phyloP scores from a whole-genome alignment of 2,113 vertebrate genomes.

The Carettochelys insculpta region DNA sequence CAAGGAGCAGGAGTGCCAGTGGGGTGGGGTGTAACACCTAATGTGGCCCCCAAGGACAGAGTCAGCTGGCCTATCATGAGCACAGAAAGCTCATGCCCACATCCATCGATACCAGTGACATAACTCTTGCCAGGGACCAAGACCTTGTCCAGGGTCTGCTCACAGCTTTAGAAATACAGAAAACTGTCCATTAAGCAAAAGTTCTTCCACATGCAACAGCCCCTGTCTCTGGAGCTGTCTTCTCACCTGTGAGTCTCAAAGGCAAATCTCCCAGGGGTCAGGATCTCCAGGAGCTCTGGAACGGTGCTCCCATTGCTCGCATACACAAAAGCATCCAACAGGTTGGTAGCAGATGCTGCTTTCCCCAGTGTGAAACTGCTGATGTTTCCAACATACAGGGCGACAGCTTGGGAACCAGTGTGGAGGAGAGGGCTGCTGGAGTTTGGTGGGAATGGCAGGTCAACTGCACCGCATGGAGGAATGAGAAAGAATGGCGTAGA shows the following conservation, averaged over 20 bases:
- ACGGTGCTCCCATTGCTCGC: slow-evolving; percentile 31
- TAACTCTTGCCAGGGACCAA: background rate
- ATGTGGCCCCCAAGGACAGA: too few species aligned
- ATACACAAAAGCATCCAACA: slow-evolving; percentile 84
- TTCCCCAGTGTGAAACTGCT: background rate
- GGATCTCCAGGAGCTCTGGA: slow-evolving; percentile 71
- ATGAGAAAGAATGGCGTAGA: background rate
- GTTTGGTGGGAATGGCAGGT: background rate
- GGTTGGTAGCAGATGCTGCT: background rate
- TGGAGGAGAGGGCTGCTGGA: background rate
- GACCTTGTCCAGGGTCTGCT: background rate
- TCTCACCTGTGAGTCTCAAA: slow-evolving; percentile 4
- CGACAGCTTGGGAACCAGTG: slow-evolving; percentile 6
- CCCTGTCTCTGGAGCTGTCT: background rate
- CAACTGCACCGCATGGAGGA: background rate
- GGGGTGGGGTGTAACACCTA: too few species aligned
- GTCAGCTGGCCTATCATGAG: too few species aligned
- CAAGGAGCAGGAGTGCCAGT: too few species aligned
- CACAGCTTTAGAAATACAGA: background rate
- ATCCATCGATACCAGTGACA: background rate
- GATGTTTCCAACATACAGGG: slow-evolving; percentile 43
- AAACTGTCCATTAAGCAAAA: background rate
- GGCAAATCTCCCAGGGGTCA: slow-evolving; percentile 75
- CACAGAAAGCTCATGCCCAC: background rate
- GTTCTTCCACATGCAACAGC: too few species aligned